Conservation (phyloP, 1,140 invertebrate genomes). For the Helicorthomorpha holstii region DNA sequence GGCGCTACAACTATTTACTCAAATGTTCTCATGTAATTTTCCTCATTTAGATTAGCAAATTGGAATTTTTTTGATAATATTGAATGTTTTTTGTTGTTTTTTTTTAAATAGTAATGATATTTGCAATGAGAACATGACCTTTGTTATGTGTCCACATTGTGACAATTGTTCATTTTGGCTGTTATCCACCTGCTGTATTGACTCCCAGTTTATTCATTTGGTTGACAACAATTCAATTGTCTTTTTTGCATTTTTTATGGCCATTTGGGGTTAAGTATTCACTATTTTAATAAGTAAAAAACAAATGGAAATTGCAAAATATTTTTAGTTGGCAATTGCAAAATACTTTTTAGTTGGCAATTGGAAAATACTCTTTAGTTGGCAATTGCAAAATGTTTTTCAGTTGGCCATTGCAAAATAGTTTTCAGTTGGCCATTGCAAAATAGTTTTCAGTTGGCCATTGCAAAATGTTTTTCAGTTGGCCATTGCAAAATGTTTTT, state of each 20-base stretch:
- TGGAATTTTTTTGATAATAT: constrained; percentile 27
- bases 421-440: no score
- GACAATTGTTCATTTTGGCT: constrained; percentile 78
- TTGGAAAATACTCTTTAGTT: no score
- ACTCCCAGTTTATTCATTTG: constrained; percentile 74
- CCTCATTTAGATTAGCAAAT: no score
- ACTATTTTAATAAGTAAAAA: no score
- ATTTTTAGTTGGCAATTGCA: no score
- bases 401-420: no score
- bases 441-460: no score
- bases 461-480: no score
- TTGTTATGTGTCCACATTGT: constrained; percentile 69
- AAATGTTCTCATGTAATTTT: constrained; percentile 61
- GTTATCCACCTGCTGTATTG: constrained; percentile 65
- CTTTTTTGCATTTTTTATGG: constrained; percentile 91
- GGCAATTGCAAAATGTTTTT: no score
- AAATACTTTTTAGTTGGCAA: no score
- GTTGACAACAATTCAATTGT: constrained; percentile 91
- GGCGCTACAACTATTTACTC: constrained; percentile 45
- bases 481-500: no score
- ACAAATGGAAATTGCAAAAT: no score
- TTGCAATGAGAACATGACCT: constrained; percentile 41
- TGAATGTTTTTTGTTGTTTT: constrained; percentile 53
- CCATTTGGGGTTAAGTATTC: constrained; percentile 92
- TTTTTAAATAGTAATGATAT: constrained; percentile 53